Evolutionary conservation across 1,140 invertebrate species (phyloP), one percentile per base, ranked within the genome.

Genomic region (Bradynema listronoti): DNA sequence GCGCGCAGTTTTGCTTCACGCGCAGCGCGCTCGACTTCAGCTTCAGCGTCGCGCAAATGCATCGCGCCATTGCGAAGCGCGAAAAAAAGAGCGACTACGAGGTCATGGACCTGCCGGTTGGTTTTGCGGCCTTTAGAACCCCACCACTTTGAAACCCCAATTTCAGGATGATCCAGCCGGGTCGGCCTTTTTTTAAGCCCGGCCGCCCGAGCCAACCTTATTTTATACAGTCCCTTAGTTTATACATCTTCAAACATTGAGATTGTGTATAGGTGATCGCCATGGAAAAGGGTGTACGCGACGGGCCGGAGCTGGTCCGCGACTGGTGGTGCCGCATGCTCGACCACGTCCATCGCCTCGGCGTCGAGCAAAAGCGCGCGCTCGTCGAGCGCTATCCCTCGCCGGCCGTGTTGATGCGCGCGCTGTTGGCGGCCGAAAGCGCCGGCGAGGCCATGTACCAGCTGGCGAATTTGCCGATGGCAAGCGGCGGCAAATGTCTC

Each of bases 321-420:
- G 67, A 69, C 49, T 69, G 67, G 67, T 69, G 67, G 67, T 51
- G 34, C 6, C 54, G 67, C 56, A 69, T 69, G 67, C 36, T 69
- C 6, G 50, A 55, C 9, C 63, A 61, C 42, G 36, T 69, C 9
- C 65, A 73, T 58, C 62, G 68, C 19, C 33, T 67, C 39, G 52
- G 68, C 39, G 65, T 70, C 46, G 65, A 67, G 43, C 65, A 61
- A 24, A 46, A 52, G 14, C 58, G 65, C 33, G 67, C 67, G n/a
- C 46, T 69, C 32, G 34, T 69, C 14, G 36, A 47, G 24, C 25
- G 39, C 33, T 56, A 72, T 46, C 67, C 67, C 19, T 59, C 71
- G 36, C 66, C 67, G 22, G 54, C 58, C 30, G 49, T 32, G 24
- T 58, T 69, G 33, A 69, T 69, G 67, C 49, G 62, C n/a, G 25